These are phyloP conservation scores for Drosophila ezoana DNA, from an alignment of 2,888 invertebrate species.

Conservation along the genomic window DNA sequence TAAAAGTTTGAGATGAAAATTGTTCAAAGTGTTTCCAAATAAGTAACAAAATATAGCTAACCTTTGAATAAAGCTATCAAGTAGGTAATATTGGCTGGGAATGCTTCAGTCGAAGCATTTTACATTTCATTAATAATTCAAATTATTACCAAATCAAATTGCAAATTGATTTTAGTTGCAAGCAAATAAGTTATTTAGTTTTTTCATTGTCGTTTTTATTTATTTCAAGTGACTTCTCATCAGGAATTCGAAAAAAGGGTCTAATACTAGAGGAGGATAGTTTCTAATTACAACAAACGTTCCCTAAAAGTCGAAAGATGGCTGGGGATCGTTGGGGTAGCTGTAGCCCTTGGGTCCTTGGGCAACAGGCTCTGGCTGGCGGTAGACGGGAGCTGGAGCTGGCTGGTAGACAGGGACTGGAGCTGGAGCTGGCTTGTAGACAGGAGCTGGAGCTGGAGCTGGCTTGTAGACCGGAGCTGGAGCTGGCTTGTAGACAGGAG, in stretches of 20 bases:
- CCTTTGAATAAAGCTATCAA: no score
- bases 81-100: no score
- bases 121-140: no score
- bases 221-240: conserved; percentile 30
- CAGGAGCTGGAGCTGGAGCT: conserved; percentile 12
- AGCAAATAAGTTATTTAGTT: neutral
- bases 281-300: conserved; percentile 51
- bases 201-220: conserved; percentile 36
- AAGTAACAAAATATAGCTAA: no score
- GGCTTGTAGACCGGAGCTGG: conserved; percentile 19
- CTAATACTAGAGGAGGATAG: conserved; percentile 75
- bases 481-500: conserved; percentile 17
- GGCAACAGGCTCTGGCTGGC: conserved; percentile 38
- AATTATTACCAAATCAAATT: no score
- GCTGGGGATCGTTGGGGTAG: conserved; percentile 82
- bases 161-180: neutral
- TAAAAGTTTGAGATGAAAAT: no score
- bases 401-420: conserved; percentile 33
- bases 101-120: no score
- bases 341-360: conserved; percentile 64
- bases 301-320: conserved; percentile 77
- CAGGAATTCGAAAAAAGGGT: conserved; percentile 45
- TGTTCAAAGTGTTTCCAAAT: no score
- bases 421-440: conserved; percentile 6
- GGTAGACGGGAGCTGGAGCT: conserved; percentile 29